A percentile compares a stretch with the other conserved stretches of the same genome.
phyloP scores from a whole-genome alignment of 2,113 vertebrate genomes.

The Todiramphus chloris region DNA sequence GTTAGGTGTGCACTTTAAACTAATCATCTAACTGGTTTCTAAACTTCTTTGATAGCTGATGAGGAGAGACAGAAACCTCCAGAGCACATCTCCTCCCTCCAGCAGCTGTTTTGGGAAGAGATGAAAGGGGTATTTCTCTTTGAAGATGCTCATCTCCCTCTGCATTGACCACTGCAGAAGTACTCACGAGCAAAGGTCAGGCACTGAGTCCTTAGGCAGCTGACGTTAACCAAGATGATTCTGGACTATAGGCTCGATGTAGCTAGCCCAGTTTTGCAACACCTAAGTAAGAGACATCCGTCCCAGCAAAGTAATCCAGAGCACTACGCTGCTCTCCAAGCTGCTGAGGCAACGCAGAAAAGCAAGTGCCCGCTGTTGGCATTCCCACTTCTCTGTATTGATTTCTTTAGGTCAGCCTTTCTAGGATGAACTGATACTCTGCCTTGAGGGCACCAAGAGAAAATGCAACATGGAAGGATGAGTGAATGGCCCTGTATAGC shows the following conservation, averaged over 20 bases:
- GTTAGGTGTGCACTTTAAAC: background rate
- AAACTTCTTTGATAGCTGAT: background rate
- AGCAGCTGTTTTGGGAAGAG: background rate
- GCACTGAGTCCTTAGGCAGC: background rate
- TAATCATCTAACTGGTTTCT: background rate
- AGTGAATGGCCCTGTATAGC: background rate
- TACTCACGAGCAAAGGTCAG: background rate
- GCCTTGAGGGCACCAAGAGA: background rate
- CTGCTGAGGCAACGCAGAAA: background rate
- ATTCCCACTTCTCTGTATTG: background rate
- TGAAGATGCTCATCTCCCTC: background rate
- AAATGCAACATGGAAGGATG: background rate
- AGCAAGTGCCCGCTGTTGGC: background rate
- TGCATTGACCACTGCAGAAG: background rate
- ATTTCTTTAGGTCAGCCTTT: accelerated
- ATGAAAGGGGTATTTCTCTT: background rate
- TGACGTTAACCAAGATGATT: background rate
- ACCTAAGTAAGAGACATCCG: background rate
- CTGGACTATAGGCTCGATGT: background rate
- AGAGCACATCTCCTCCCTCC: background rate
- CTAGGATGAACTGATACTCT: background rate
- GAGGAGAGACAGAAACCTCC: background rate
- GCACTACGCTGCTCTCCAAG: accelerated
- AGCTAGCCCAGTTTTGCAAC: background rate
- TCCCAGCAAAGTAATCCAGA: background rate